Conservation (phyloP, 2,113 vertebrate species). For the Gnathochromis pfefferi region DNA sequence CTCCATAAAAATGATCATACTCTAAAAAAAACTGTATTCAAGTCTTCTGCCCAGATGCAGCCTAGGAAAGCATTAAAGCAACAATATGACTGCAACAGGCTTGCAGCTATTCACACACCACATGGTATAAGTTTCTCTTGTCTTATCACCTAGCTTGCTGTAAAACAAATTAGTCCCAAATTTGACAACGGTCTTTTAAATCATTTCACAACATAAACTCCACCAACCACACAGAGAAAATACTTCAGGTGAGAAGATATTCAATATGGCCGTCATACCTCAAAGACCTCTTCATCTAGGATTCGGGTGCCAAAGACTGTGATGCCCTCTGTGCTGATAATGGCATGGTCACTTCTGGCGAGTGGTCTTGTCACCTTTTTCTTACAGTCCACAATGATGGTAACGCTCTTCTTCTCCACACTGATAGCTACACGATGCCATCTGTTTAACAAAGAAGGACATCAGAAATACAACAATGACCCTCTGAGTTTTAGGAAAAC, state of each 20-base stretch:
- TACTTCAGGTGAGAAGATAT: not conserved
- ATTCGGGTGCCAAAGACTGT: constrained; percentile 94
- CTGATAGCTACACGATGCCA: constrained; percentile 98
- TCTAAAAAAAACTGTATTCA: not conserved
- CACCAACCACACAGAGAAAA: not conserved
- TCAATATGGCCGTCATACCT: constrained; percentile 71
- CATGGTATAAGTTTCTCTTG: not conserved
- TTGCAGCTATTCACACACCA: not conserved
- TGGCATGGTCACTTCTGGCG: constrained; percentile 75
- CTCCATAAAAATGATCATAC: not conserved
- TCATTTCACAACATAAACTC: not conserved
- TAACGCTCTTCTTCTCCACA: constrained; percentile 90
- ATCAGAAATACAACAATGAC: not conserved
- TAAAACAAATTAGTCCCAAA: not conserved
- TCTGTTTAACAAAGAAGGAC: constrained; percentile 52
- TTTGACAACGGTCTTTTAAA: not conserved
- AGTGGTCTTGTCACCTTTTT: constrained; percentile 87
- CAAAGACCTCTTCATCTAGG: constrained; percentile 94
- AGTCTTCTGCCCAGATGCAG: not conserved
- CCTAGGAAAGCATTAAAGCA: not conserved
- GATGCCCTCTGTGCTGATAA: constrained; percentile 89
- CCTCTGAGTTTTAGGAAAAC: not conserved
- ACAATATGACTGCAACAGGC: too few relatives aligned
- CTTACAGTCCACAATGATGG: constrained; percentile 95
- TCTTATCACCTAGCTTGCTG: not conserved